These are phyloP conservation scores for Xestia rhomboidea DNA, from an alignment of 2,888 invertebrate genomes.

Conservation along the genomic window DNA sequence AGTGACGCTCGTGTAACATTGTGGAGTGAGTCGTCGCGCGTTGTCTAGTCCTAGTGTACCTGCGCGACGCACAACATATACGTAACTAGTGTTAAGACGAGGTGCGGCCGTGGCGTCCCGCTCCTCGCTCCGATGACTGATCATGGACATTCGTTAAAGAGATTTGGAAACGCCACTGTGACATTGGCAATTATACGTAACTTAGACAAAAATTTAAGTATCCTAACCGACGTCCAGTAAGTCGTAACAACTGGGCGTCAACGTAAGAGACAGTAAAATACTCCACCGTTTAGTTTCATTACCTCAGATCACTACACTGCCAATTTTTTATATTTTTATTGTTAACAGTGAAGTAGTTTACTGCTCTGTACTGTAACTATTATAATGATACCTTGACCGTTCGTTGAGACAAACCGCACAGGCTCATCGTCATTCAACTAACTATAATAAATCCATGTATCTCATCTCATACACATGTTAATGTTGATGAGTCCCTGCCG, in stretches of 20 bases:
- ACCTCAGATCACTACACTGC: conserved; percentile 69
- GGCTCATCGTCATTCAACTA: conserved; percentile 54
- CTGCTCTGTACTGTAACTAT: conserved; percentile 54
- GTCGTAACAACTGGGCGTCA: conserved; percentile 19
- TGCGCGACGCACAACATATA: conserved; percentile 84
- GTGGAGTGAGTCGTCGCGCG: conserved; percentile 73
- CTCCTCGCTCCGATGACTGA: conserved; percentile 42
- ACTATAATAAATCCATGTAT: conserved; percentile 55
- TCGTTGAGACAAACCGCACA: conserved; percentile 30
- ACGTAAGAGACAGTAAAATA: conserved; percentile 56
- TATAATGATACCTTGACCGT: conserved; percentile 34
- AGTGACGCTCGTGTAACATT: conserved; percentile 62
- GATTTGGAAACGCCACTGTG: conserved; percentile 16
- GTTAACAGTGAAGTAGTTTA: conserved; percentile 57
- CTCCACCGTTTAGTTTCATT: conserved; percentile 56
- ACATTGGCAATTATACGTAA: conserved; percentile 32
- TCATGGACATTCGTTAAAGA: conserved; percentile 23
- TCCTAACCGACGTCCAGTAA: conserved; percentile 2
- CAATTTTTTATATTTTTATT: conserved; percentile 59
- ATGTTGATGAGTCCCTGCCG: conserved; percentile 56
- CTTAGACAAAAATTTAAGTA: conserved; percentile 25
- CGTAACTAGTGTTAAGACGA: conserved; percentile 85
- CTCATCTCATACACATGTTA: conserved; percentile 54
- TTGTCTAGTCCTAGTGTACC: conserved; percentile 84
- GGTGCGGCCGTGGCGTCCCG: conserved; percentile 55